Conservation (phyloP, 2,888 invertebrate genomes). For the Cabera pusaria region DNA sequence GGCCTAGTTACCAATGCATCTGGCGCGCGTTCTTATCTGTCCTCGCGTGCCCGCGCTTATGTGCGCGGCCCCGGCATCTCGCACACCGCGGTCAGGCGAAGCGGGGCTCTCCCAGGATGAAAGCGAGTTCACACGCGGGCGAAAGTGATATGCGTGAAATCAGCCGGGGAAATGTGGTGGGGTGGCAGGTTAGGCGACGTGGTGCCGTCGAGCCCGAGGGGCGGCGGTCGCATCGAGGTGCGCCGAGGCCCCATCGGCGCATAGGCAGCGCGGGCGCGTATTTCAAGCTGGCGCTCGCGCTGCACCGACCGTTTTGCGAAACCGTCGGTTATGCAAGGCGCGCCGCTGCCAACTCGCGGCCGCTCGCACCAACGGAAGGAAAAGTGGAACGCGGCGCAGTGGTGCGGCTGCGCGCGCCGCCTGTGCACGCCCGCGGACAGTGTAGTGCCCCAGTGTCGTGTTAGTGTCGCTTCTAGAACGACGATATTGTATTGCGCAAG, state of each 20-base stretch:
- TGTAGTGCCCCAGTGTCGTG: conserved; percentile 78
- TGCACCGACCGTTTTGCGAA: conserved; percentile 81
- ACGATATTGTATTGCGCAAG: conserved; percentile 78
- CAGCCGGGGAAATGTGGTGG: conserved; percentile 56
- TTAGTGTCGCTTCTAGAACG: conserved; percentile 80
- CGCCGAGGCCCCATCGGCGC: conserved; percentile 62
- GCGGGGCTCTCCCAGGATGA: conserved; percentile 59
- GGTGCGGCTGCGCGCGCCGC: conserved; percentile 76
- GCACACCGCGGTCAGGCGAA: conserved; percentile 31
- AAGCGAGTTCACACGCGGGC: conserved; percentile 62
- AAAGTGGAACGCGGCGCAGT: conserved; percentile 82
- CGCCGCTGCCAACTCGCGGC: conserved; percentile 79
- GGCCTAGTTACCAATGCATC: conserved; percentile 73
- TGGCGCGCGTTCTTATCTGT: conserved; percentile 60
- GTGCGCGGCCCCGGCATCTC: conserved; percentile 24
- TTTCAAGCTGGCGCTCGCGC: conserved; percentile 74
- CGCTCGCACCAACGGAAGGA: conserved; percentile 77
- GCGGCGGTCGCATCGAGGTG: conserved; percentile 59
- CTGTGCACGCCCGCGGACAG: conserved; percentile 72
- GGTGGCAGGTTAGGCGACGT: conserved; percentile 51
- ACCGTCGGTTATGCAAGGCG: conserved; percentile 81
- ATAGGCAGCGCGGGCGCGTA: conserved; percentile 69
- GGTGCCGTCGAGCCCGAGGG: conserved; percentile 22
- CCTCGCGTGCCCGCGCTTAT: conserved; percentile 35
- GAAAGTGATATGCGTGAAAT: conserved; percentile 78